Evolutionary conservation across 1,140 invertebrate species (phyloP).

Genomic region (Prorops nasuta): DNA sequence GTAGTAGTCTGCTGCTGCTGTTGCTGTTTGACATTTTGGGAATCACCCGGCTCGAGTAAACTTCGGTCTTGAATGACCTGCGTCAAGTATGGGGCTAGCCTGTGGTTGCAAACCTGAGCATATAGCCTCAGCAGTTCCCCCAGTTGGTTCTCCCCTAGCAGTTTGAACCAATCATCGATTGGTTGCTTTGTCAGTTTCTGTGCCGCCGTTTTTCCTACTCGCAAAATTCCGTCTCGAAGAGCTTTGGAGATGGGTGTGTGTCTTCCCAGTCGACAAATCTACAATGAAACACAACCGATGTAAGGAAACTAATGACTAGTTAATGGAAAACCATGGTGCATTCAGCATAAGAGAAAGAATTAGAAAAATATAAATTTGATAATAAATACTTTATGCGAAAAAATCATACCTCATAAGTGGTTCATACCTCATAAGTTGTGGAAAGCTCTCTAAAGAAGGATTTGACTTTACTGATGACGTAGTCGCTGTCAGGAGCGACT

Average conservation of each 20-base stretch:
- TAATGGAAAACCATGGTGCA: too few relatives aligned
- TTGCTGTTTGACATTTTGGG: slow-evolving; percentile 21
- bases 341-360: neutral
- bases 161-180: slow-evolving; percentile 89
- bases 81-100: slow-evolving; percentile 78
- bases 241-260: slow-evolving; percentile 85
- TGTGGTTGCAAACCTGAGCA: slow-evolving; percentile 77
- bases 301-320: too few relatives aligned
- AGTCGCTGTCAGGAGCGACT: slow-evolving; percentile 88
- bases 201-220: slow-evolving; percentile 72
- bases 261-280: slow-evolving; percentile 82
- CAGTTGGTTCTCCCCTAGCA: slow-evolving; percentile 76
- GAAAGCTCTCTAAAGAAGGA: slow-evolving; percentile 92
- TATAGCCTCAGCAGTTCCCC: slow-evolving; percentile 83
- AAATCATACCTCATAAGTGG: slow-evolving; percentile 5
- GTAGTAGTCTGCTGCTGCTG: slow-evolving; percentile 19
- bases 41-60: slow-evolving; percentile 67
- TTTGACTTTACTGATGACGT: slow-evolving; percentile 73
- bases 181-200: slow-evolving; percentile 64
- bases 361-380: neutral
- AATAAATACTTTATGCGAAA: neutral
- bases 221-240: slow-evolving; percentile 83
- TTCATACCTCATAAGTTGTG: slow-evolving; percentile 80
- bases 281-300: slow-evolving; percentile 17
- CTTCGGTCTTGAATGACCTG: slow-evolving; percentile 78